Evolutionary conservation across 2,888 invertebrate species (phyloP).

Genomic region (Heliconius sara): DNA sequence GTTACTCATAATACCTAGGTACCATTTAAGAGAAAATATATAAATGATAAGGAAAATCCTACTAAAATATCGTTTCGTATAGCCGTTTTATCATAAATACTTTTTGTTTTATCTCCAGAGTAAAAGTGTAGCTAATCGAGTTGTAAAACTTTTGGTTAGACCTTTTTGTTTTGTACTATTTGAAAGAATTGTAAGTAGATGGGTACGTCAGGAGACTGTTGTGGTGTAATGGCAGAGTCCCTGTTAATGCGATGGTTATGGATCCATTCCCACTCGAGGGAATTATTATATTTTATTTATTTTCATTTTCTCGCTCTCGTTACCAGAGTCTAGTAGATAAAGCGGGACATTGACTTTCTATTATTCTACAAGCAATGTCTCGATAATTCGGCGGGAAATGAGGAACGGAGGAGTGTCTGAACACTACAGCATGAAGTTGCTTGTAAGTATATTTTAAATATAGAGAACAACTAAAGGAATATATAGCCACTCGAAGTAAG

Average conservation of each 20-base stretch:
- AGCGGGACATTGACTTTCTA: not conserved
- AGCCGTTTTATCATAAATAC: conserved; percentile 23
- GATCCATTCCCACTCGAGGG: not conserved
- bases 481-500: not conserved
- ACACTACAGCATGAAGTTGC: not conserved
- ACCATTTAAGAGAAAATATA: not conserved
- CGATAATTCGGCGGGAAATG: not conserved
- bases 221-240: too few species aligned
- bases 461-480: not conserved
- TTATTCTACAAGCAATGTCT: not conserved
- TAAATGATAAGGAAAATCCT: not conserved
- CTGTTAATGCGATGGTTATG: not conserved
- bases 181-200: not conserved
- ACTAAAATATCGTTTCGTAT: not conserved
- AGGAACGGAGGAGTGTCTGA: not conserved
- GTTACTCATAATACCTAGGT: not conserved
- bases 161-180: not conserved
- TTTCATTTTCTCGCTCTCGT: not conserved
- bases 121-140: conserved; percentile 6
- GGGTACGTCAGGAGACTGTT: too few species aligned
- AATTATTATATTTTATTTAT: not conserved
- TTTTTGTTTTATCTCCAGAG: conserved; percentile 14
- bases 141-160: not conserved
- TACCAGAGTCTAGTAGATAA: not conserved
- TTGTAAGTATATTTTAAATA: not conserved